Evolutionary conservation across 2,113 vertebrate genomes (phyloP).

Genomic region (Albula goreensis): DNA sequence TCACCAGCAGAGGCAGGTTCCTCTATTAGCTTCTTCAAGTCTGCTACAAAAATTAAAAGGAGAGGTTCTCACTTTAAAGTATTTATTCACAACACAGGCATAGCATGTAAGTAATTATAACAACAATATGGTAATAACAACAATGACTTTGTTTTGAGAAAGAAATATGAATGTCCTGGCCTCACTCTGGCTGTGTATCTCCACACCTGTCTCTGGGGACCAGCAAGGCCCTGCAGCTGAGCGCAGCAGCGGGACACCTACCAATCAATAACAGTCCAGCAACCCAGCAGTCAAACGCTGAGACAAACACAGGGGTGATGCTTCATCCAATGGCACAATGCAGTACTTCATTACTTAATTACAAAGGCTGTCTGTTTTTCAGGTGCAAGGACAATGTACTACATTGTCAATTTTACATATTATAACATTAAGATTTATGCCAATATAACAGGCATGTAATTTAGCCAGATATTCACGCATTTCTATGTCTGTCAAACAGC

Average conservation of each 20-base stretch:
- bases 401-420: background rate
- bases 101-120: slow-evolving; percentile 26
- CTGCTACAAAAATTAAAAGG: background rate
- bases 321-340: background rate
- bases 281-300: background rate
- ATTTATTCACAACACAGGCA: slow-evolving; percentile 28
- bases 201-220: background rate
- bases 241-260: background rate
- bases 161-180: background rate
- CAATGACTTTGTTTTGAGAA: background rate
- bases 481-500: background rate
- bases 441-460: background rate
- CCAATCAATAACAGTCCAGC: background rate
- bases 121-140: background rate
- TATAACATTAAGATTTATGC: background rate
- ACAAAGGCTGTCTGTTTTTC: background rate
- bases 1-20: background rate
- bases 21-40: background rate
- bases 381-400: background rate
- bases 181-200: background rate
- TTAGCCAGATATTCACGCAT: background rate
- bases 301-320: background rate
- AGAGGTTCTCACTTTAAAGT: slow-evolving; percentile 5
- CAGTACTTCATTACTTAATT: background rate
- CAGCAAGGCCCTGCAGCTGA: background rate